phyloP scores from a whole-genome alignment of 2,888 invertebrate genomes.

The Sinotaia quadrata region DNA sequence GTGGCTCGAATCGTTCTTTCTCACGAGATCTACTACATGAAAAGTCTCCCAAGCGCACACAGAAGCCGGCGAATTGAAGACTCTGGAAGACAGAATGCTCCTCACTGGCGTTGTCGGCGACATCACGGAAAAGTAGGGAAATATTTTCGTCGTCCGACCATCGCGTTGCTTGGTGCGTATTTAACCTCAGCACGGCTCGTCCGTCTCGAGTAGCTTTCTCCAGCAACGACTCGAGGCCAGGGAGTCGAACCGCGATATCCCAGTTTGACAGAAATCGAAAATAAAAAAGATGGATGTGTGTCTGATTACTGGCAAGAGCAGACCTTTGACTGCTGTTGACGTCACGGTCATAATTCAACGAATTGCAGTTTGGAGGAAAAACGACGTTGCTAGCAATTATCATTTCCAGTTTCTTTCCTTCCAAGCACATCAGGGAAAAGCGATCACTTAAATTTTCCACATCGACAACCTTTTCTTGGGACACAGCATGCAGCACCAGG shows the following conservation, averaged over 20 bases:
- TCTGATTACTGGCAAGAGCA: too few species aligned
- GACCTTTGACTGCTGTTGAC: too few species aligned
- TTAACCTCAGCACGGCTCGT: constrained; percentile 8
- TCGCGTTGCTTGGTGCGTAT: constrained; percentile 18
- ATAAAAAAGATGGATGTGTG: constrained; percentile 10
- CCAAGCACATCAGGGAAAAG: too few species aligned
- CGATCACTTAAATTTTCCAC: too few species aligned
- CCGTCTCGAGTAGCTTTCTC: not conserved
- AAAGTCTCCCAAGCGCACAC: constrained; percentile 19
- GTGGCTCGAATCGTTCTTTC: constrained; percentile 1
- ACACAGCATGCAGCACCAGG: too few species aligned
- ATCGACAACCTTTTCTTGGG: too few species aligned
- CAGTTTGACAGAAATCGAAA: constrained; percentile 15
- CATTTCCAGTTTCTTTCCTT: too few species aligned
- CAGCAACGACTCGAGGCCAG: constrained; percentile 9
- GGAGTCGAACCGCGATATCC: constrained; percentile 12
- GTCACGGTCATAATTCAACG: too few species aligned
- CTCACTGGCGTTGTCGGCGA: not conserved
- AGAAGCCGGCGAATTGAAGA: not conserved
- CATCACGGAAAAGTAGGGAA: not conserved
- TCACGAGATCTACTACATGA: constrained; percentile 19
- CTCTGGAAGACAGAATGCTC: not conserved
- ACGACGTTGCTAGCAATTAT: too few species aligned
- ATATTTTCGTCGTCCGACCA: constrained; percentile 20
- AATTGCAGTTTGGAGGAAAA: too few species aligned